Percentiles rank a stretch among this genome's conserved stretches.
Evolutionary conservation across 2,113 vertebrate species (phyloP).

Genomic region (Psilopogon haemacephalus): DNA sequence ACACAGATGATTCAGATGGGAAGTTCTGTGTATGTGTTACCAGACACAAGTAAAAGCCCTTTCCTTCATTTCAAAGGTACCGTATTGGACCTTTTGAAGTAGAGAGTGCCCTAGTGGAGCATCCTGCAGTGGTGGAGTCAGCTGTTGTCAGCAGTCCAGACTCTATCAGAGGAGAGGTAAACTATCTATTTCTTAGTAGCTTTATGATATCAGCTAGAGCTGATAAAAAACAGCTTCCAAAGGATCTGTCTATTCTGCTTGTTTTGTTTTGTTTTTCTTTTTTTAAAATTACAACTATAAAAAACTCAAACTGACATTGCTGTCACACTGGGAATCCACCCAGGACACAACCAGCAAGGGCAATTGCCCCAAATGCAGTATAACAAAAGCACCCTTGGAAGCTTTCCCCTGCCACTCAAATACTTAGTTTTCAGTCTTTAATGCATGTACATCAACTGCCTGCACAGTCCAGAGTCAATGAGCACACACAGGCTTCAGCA

Average conservation of each 20-base stretch:
- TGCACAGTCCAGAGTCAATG: not conserved
- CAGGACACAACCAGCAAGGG: not conserved
- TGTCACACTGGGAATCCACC: not conserved
- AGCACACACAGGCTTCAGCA: not conserved
- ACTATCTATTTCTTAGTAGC: not conserved
- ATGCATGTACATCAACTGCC: not conserved
- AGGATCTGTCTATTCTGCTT: not conserved
- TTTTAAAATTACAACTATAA: not conserved
- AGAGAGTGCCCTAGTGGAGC: conserved; percentile 83
- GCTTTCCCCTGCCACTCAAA: not conserved
- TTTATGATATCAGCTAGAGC: not conserved
- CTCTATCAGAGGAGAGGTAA: conserved; percentile 83
- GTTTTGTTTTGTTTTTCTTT: not conserved
- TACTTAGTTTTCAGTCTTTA: not conserved
- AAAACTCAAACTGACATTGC: not conserved
- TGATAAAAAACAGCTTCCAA: not conserved
- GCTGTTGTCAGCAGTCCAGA: conserved; percentile 86
- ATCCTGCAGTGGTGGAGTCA: conserved; percentile 80
- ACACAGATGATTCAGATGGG: not conserved
- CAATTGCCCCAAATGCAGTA: not conserved
- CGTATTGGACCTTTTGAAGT: conserved; percentile 86
- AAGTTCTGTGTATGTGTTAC: not conserved
- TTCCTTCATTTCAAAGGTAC: conserved; percentile 69
- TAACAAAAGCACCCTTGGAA: not conserved
- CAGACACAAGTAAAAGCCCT: not conserved